A percentile compares a stretch with the other conserved stretches of the same genome.
These are phyloP conservation scores for Cantharis rufa DNA, from an alignment of 2,888 invertebrate genomes.

Conservation along the genomic window DNA sequence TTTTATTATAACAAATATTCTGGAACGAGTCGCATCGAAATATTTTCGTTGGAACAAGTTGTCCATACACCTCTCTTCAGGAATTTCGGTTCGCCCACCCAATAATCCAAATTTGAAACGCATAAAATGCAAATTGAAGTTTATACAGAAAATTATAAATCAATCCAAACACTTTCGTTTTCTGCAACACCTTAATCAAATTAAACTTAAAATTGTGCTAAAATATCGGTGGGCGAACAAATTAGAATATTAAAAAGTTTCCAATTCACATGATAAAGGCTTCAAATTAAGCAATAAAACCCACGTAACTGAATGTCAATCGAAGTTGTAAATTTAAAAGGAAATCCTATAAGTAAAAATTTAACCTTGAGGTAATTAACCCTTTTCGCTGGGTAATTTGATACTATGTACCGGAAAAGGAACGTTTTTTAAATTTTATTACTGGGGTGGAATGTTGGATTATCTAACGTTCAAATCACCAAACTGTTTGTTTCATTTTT, in stretches of 20 bases:
- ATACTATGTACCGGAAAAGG: slow-evolving; percentile 8
- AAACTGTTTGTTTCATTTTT: slow-evolving; percentile 9
- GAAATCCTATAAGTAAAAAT: not conserved
- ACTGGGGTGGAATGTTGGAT: not conserved
- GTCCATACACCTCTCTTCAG: not conserved
- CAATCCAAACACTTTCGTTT: not conserved
- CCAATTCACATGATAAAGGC: not conserved
- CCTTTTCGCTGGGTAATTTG: not conserved
- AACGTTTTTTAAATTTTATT: not conserved
- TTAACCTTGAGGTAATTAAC: slow-evolving; percentile 10
- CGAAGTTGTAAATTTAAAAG: not conserved
- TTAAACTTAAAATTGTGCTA: not conserved
- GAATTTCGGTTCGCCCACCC: not conserved
- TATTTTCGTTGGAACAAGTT: not conserved
- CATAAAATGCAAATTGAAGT: not conserved
- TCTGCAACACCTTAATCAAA: not conserved
- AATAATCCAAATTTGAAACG: not conserved
- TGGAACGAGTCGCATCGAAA: not conserved
- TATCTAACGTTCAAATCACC: slow-evolving; percentile 21
- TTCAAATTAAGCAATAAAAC: not conserved
- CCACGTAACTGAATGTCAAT: not conserved
- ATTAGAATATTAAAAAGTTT: not conserved
- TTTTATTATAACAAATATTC: not conserved
- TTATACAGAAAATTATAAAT: not conserved
- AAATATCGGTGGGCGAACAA: not conserved